Evolutionary conservation across 2,113 vertebrate genomes (phyloP).

Genomic region (Grantiella picta): DNA sequence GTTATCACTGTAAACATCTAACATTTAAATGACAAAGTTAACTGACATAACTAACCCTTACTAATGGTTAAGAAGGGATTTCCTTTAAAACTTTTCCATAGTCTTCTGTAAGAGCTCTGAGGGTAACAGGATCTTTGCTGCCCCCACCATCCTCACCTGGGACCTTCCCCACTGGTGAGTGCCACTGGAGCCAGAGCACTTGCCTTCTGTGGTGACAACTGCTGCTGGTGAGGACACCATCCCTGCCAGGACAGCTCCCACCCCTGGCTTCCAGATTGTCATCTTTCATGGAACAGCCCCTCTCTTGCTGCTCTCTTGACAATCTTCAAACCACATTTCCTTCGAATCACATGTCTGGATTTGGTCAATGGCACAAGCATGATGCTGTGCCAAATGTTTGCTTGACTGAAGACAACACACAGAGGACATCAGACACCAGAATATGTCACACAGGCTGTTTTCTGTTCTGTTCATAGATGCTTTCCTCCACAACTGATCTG

Average conservation of each 20-base stretch:
- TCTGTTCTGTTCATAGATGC: neutral
- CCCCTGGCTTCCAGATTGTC: neutral
- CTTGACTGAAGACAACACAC: accelerated
- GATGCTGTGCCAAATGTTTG: neutral
- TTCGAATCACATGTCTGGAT: neutral
- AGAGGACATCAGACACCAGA: neutral
- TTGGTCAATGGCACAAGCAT: neutral
- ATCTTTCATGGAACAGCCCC: neutral
- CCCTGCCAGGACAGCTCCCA: neutral
- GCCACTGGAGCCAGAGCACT: neutral
- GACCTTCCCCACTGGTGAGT: neutral
- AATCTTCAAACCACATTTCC: neutral
- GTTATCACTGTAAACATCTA: neutral
- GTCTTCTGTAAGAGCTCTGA: neutral
- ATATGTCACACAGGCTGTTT: neutral
- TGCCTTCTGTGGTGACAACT: neutral
- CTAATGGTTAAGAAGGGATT: neutral
- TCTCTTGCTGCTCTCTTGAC: neutral
- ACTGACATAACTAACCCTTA: neutral
- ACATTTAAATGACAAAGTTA: neutral
- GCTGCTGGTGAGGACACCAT: neutral
- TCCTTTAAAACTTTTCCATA: neutral
- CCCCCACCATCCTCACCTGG: neutral
- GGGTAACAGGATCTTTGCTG: neutral
- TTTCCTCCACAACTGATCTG: neutral